Evolutionary conservation across 2,113 vertebrate genomes (phyloP).

Genomic region (Ornithorhynchus anatinus): DNA sequence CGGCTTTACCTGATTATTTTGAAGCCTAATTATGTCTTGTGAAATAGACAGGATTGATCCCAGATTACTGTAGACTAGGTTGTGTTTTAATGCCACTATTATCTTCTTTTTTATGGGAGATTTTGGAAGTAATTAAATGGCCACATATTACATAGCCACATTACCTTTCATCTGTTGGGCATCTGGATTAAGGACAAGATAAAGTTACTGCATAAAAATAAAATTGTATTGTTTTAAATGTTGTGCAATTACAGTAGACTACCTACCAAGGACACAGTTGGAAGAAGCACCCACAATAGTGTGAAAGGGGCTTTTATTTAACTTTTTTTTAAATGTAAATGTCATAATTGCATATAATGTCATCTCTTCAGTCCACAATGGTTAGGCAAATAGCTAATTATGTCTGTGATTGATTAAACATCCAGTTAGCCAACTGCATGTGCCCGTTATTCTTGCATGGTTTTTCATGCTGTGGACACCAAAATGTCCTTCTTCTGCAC

Average conservation of each 20-base stretch:
- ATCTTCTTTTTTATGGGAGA: background rate
- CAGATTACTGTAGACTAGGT: background rate
- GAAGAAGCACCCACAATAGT: background rate
- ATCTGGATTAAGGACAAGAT: background rate
- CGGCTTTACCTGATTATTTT: background rate
- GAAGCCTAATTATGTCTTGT: background rate
- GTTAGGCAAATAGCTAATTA: slow-evolving; percentile 9
- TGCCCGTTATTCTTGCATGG: slow-evolving; percentile 30
- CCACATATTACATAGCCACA: too few relatives aligned
- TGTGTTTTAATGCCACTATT: background rate
- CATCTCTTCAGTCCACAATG: background rate
- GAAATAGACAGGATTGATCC: background rate
- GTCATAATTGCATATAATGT: background rate
- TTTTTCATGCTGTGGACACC: background rate
- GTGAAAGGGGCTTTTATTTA: background rate
- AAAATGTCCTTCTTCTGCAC: background rate
- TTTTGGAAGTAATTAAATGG: background rate
- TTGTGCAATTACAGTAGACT: too few relatives aligned
- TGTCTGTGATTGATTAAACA: background rate
- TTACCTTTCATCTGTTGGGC: too few relatives aligned
- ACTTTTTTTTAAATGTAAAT: background rate
- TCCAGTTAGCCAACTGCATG: slow-evolving; percentile 20
- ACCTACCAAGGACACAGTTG: too few relatives aligned
- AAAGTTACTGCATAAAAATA: background rate
- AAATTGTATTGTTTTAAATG: too few relatives aligned